Base-by-base conservation (phyloP, 2,113 vertebrate genomes). In the Puma concolor region DNA sequence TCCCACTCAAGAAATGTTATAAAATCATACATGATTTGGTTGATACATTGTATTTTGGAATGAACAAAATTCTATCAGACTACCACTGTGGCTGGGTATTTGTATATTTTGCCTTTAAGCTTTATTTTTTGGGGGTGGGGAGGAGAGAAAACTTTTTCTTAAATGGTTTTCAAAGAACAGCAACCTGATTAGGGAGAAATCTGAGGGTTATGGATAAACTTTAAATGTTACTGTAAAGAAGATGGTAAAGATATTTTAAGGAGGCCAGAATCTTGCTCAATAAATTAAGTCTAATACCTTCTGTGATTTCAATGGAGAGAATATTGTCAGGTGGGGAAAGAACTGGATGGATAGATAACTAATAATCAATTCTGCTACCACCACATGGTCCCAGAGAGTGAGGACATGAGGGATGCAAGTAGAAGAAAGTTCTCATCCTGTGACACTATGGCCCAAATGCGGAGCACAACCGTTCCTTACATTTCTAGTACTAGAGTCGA, bases 41-140 rank as follows among this genome's bases (percentile, higher is more conserved):
- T 83, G 23, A 48, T 15, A 74, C 72, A 67, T 94, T 92, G 17
- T 83, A 88, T 83, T 83, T 91, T 80, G 91, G 36, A 97, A 57
- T 77, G 5, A 93, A 52, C 19, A 92, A 79, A 85, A 88, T 41
- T 88, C 36, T 79, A 10, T 52, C 14, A 71, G 29, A 4, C 44
- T 82, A 83, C 52, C 80, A 72, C n/a, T 48, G 36, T 4, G 80
- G 4, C 10, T 38, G 54, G 17, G 21, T 77, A 64, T 82, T 66
- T 67, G 23, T 64, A 82, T 44, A 87, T n/a, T 17, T 1, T 69
- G 27, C 5, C 14, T 63, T 38, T 83, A 79, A 93, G 15, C 1
- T 16, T 88, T 25, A 54, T 50, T 31, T 16, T 48, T 50, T 92
- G 44, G 44, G 44, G 44, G 44, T 9, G 8, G 44, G 44, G 44